Conservation (phyloP, 2,888 invertebrate species). For the Lordiphosa fenestrarum region DNA sequence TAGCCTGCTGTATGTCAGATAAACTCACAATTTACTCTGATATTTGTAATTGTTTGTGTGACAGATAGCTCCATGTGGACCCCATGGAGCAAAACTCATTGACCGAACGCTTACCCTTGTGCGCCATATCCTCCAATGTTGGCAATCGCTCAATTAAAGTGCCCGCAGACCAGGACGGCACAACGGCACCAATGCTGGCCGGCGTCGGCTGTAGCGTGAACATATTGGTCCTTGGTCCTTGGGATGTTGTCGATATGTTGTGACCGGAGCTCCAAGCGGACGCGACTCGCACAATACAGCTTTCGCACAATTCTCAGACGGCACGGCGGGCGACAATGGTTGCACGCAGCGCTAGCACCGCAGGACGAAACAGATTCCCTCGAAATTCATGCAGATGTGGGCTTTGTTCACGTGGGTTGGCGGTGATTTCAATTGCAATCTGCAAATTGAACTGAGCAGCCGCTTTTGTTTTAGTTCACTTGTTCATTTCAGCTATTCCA, state of each 20-base stretch:
- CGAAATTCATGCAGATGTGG: slow-evolving; percentile 34
- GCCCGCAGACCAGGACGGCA: slow-evolving; percentile 89
- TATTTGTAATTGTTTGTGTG: no score
- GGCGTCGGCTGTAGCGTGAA: slow-evolving; percentile 89
- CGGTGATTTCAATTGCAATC: slow-evolving; percentile 1
- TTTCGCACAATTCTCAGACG: slow-evolving; percentile 7
- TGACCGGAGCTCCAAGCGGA: not conserved
- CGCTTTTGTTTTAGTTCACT: slow-evolving; percentile 47
- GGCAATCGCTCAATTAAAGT: slow-evolving; percentile 87
- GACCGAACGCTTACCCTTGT: slow-evolving; percentile 86
- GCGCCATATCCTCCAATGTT: slow-evolving; percentile 89
- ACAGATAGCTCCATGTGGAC: no score
- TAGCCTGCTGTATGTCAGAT: no score
- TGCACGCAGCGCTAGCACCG: slow-evolving; percentile 33
- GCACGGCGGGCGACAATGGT: slow-evolving; percentile 35
- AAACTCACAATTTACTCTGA: no score
- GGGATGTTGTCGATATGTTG: slow-evolving; percentile 2
- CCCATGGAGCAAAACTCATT: no score
- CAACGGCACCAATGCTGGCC: slow-evolving; percentile 88
- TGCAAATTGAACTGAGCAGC: slow-evolving; percentile 27
- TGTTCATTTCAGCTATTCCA: slow-evolving; percentile 42
- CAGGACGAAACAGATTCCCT: slow-evolving; percentile 13
- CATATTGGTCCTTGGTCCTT: slow-evolving; percentile 50
- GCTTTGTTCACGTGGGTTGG: slow-evolving; percentile 3
- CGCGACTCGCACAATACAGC: slow-evolving; percentile 6